Percentiles rank a stretch among this genome's conserved stretches.
These are phyloP conservation scores for Limnephilus lunatus DNA, from an alignment of 2,888 invertebrate genomes.

Conservation along the genomic window DNA sequence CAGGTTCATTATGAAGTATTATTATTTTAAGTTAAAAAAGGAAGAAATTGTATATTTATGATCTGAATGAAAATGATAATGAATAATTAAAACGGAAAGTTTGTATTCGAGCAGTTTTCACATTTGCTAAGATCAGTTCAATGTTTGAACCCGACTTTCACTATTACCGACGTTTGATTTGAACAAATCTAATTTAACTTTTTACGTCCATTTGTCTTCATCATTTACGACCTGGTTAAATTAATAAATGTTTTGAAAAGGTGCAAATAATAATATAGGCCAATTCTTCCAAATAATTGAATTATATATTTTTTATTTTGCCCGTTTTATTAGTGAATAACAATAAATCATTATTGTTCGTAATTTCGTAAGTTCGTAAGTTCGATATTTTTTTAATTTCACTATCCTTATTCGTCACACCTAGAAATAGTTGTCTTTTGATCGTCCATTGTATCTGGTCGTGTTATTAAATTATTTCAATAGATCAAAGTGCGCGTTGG, in stretches of 20 bases:
- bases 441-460: background rate
- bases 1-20: background rate
- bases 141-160: background rate
- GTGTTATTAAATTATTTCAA: background rate
- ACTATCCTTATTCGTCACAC: background rate
- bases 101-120: background rate
- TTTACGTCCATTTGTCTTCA: background rate
- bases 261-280: background rate
- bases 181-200: background rate
- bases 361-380: background rate
- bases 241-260: background rate
- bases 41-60: background rate
- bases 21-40: background rate
- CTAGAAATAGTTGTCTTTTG: background rate
- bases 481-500: conserved; percentile 14
- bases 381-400: too few relatives aligned
- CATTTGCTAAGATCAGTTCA: background rate
- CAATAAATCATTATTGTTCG: background rate
- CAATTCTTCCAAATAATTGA: background rate
- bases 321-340: background rate
- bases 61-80: background rate
- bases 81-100: background rate
- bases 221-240: background rate
- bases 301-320: too few relatives aligned
- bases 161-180: background rate